A percentile compares a stretch with the other conserved stretches of the same genome.
Conservation (phyloP, 2,113 vertebrate genomes). For the Hassar affinis region DNA sequence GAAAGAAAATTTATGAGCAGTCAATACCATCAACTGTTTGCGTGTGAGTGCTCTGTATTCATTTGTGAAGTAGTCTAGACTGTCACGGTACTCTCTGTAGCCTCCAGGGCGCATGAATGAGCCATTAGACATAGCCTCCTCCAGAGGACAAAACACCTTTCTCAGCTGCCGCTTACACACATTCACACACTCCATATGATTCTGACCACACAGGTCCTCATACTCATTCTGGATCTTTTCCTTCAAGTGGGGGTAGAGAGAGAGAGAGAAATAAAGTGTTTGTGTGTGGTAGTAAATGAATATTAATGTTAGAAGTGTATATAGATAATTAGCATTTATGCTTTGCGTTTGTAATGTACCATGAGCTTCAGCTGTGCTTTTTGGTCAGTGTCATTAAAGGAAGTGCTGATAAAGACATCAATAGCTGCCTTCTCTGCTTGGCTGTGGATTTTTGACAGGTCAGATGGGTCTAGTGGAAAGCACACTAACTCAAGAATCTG, state of each 20-base stretch:
- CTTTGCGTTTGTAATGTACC: slow-evolving; percentile 23
- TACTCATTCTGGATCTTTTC: slow-evolving; percentile 39
- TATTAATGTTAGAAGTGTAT: background rate
- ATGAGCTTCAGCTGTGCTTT: slow-evolving; percentile 42
- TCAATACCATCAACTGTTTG: background rate
- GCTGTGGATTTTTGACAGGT: slow-evolving; percentile 48
- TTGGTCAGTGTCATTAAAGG: slow-evolving; percentile 58
- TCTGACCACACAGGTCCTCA: slow-evolving; percentile 38
- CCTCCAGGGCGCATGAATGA: slow-evolving; percentile 48
- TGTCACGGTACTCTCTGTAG: slow-evolving; percentile 26
- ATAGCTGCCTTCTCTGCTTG: slow-evolving; percentile 44
- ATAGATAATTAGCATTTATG: background rate
- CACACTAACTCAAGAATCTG: slow-evolving; percentile 28
- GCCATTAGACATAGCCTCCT: slow-evolving; percentile 33
- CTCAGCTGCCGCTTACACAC: slow-evolving; percentile 24
- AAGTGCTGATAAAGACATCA: slow-evolving; percentile 47
- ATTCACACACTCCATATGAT: slow-evolving; percentile 33
- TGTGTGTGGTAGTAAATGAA: background rate
- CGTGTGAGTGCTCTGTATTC: slow-evolving; percentile 35
- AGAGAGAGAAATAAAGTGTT: background rate
- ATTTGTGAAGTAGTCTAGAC: background rate
- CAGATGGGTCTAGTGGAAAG: slow-evolving; percentile 40
- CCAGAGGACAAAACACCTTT: slow-evolving; percentile 41
- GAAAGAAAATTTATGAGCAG: background rate
- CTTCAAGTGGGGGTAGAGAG: background rate